Evolutionary conservation across 2,113 vertebrate genomes (phyloP), one percentile per base, ranked within the genome.

Genomic region (Puntigrus tetrazona): DNA sequence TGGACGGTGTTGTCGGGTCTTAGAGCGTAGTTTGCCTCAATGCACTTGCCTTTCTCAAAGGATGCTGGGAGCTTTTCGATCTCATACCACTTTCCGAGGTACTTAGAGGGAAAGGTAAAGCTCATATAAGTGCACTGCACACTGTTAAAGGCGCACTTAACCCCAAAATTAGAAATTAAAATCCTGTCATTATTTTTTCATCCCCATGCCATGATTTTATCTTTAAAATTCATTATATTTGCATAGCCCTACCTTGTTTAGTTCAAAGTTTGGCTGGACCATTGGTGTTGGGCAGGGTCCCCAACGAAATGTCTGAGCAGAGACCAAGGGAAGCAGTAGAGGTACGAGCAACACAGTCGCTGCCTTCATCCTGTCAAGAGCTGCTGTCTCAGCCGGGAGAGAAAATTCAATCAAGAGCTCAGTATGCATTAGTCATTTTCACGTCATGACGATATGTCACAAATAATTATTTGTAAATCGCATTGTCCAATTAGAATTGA

Each of bases 261-360:
- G 67, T 2, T 95, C 83, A 0, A 98, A 97, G 85, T 92, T 87
- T 81, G 96, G 94, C 90, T 97, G 96, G 55, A 97, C 94, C 0
- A 93, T 89, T 0, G 96, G 96, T 1, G 86, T 86, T 0, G 95
- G 96, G 85, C 97, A 98, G 0, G 90, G 91, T 41, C 96, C 96
- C 88, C 95, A 90, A 31, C 92, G 95, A 52, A 94, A 96, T 0
- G 92, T 94, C 88, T 98, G 97, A 5, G 95, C 93, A 0, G 91
- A 88, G 78, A 90, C 87, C 81, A 92, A 84, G 20, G 85, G 43
- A 38, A 91, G 52, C 29, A 92, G 89, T 14, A 92, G 69, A n/a
- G 92, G 52, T 83, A 93, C 43, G 0, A 93, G 14, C 43, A 92
- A 74, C 7, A 89, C 81, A 76, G n/a, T 78, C 9, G 81, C 3